Evolutionary conservation across 1,140 invertebrate species (phyloP), one percentile per base, ranked within the genome.

Genomic region (Drosophila sulfurigaster): DNA sequence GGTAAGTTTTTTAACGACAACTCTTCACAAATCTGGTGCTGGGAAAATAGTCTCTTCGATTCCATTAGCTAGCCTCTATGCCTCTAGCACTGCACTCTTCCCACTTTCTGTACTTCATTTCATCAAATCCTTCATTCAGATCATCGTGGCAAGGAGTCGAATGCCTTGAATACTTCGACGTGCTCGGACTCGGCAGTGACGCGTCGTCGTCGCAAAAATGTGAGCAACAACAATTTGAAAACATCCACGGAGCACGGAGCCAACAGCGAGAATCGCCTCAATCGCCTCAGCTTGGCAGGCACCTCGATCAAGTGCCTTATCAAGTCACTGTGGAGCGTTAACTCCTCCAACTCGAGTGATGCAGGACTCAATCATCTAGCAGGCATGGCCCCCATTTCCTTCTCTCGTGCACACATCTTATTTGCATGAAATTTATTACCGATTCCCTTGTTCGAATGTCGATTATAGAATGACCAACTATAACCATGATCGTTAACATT

Each of bases 311-410:
- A 97, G 94, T 74, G 65, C 5, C 56, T 74, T 7, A 97, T 97
- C 92, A 96, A 96, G 89, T 97, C 96, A 8, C 93, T 97, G 62
- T 97, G 96, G 96, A 96, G 94, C 76, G 94, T 94, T 75, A 96
- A 96, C 75, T 94, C 95, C 16, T 94, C 95, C 10, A 95, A 94
- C 51, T 95, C 95, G 56, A 93, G 95, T 43, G 95, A 94, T 91
- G 92, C 94, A 66, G 96, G 96, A 80, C 94, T 97, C 79, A 97
- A 97, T 94, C 96, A 96, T 93, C 94, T 97, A 69, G 94, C 94
- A 92, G 92, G 92, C 91, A 92, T 63, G 91, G 67, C 38, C 52
- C 8, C 10, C 25, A 46, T 16, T 28, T 70, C 58, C 54, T 28
- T 66, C 58, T 48, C 32, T 5, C 49, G 62, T n/a, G 10, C 28